Percentiles rank a stretch among this genome's conserved stretches.
Conservation (phyloP, 2,113 vertebrate genomes). For the Myocastor coypus region DNA sequence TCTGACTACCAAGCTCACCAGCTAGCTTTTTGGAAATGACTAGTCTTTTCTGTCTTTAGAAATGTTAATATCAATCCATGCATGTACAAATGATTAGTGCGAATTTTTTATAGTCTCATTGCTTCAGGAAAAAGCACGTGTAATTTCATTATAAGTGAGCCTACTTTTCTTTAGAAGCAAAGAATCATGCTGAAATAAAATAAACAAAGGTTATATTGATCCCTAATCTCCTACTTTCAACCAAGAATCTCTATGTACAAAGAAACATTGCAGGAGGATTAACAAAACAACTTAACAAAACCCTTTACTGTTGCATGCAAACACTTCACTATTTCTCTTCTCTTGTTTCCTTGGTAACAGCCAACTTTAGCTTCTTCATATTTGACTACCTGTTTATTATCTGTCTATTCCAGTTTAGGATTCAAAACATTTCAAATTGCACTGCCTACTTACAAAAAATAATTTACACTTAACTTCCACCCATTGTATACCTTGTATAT, state of each 20-base stretch:
- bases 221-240: not conserved
- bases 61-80: not conserved
- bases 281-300: not conserved
- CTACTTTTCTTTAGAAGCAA: not conserved
- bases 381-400: slow-evolving; percentile 2
- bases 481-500: not conserved
- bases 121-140: not conserved
- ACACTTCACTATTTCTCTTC: slow-evolving; percentile 13
- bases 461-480: slow-evolving; percentile 24
- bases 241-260: not conserved
- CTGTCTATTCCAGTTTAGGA: slow-evolving; percentile 38
- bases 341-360: slow-evolving; percentile 52
- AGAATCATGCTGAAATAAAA: not conserved
- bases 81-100: not conserved
- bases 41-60: not conserved
- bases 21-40: not conserved
- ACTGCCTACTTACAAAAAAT: not conserved
- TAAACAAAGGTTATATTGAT: not conserved
- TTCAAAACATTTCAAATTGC: slow-evolving; percentile 41
- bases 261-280: not conserved
- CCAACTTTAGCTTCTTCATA: not conserved
- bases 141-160: not conserved
- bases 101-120: not conserved
- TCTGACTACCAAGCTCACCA: not conserved
- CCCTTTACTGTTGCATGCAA: not conserved